Percentiles rank a stretch among this genome's conserved stretches.
phyloP scores from a whole-genome alignment of 2,113 vertebrate species.

The Tychaedon coryphoeus region DNA sequence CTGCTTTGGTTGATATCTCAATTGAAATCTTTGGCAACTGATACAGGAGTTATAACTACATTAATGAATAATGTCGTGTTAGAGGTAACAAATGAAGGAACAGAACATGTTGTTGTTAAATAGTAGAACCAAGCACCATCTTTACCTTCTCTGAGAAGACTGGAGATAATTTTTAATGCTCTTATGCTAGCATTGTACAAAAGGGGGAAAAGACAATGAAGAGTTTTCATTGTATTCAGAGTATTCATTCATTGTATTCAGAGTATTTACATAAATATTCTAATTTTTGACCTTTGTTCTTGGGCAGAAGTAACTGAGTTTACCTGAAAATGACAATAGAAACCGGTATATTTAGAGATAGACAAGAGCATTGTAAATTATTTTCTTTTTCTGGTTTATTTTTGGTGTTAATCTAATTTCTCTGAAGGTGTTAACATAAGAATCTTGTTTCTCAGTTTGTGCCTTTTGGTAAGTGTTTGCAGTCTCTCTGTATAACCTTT shows the following conservation, averaged over 20 bases:
- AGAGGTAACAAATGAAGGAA: not conserved
- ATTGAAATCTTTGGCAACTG: not conserved
- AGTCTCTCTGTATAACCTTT: conserved; percentile 41
- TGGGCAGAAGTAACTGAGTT: not conserved
- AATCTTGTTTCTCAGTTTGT: not conserved
- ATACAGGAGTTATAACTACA: not conserved
- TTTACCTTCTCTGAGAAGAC: not conserved
- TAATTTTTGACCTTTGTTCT: not conserved
- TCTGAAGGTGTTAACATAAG: not conserved
- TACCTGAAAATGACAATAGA: not conserved
- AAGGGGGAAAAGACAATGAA: not conserved
- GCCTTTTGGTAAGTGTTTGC: not conserved
- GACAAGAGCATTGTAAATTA: not conserved
- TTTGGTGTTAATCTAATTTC: not conserved
- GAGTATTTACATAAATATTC: not conserved
- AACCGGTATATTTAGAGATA: not conserved
- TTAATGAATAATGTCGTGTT: not conserved
- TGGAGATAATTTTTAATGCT: not conserved
- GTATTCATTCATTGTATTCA: no score
- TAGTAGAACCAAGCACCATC: not conserved
- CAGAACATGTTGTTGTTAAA: not conserved
- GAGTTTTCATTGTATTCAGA: not conserved
- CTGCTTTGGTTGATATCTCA: not conserved
- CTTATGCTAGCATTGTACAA: not conserved
- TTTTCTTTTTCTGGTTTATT: not conserved